Percentiles rank a stretch among this genome's conserved stretches.
phyloP scores from a whole-genome alignment of 23 tunicate genomes.

The Ascidia mentula region DNA sequence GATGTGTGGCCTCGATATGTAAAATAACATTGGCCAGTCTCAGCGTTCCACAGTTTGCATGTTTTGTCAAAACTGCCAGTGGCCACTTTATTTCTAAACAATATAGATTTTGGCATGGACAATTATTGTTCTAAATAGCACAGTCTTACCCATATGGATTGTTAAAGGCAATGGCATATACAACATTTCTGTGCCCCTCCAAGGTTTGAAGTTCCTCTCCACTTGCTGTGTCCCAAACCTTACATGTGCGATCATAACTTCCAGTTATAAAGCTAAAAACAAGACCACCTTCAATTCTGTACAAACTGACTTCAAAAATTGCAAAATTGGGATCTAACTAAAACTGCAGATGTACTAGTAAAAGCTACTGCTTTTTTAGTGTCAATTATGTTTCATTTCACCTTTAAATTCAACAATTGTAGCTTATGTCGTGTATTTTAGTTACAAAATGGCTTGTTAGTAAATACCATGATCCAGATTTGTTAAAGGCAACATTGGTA shows the following conservation, averaged over 20 bases:
- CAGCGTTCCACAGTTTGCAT: conserved; percentile 92
- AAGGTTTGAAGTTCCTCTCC: conserved; percentile 83
- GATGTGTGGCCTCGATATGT: conserved; percentile 94
- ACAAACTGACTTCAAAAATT: too few species aligned
- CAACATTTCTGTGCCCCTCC: conserved; percentile 98
- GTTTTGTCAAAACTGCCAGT: conserved; percentile 99
- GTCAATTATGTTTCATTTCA: too few species aligned
- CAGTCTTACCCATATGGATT: conserved; percentile 91
- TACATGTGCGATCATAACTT: conserved; percentile 98
- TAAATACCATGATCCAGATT: conserved; percentile 82
- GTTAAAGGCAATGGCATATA: conserved; percentile 94
- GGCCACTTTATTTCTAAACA: conserved; percentile 83
- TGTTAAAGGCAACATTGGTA: conserved; percentile 95
- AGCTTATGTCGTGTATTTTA: neutral
- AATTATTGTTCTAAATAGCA: neutral
- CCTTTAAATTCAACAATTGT: too few species aligned
- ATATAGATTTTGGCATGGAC: neutral
- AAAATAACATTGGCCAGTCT: conserved; percentile 86
- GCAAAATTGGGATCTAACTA: too few species aligned
- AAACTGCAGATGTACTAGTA: too few species aligned
- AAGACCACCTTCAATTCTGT: too few species aligned
- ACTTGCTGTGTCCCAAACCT: conserved; percentile 96
- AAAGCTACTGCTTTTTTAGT: too few species aligned
- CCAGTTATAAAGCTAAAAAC: conserved; percentile 97
- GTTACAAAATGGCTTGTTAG: too few species aligned